Base-by-base conservation (phyloP, 2,888 invertebrate genomes). In the Luperina nickerlii region DNA sequence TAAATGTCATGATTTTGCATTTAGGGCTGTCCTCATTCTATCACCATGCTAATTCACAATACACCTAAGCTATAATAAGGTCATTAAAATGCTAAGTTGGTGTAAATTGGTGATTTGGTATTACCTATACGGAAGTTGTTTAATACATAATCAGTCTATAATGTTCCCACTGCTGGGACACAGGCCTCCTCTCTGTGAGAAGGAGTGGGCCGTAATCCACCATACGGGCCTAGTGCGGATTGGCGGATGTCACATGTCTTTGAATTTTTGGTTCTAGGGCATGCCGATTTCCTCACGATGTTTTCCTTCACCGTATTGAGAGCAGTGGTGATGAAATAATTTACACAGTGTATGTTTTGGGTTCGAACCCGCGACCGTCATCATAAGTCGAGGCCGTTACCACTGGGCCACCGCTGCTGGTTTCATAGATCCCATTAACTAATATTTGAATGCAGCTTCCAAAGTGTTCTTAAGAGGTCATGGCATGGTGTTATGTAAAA, bases 401-500 rank as follows among this genome's bases (percentile, higher is more conserved):
- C 57, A 54, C 54, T 54, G 8, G 18, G 54, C 57, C 57, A 57
- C 57, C 57, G 11, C 57, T 13, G n/a, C n/a, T n/a, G 57, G 57
- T 60, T 60, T 60, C 57, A n/a, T 27, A 15, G 18, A 57, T 32
- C 32, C 32, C 63, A 32, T n/a, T 66, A 48, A 73, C 66, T 82
- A 51, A 82, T 42, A 74, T 27, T 54, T n/a, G 66, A 85, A 48
- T 66, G 18, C 54, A 66, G 51, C 51, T 72, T 76, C 60, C 38
- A 62, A 62, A 57, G 42, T 67, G 62, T 63, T 24, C 48, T 62
- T 76, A 62, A 74, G 65, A 63, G 48, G 32, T 51, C 63, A 74
- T n/a, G 38, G 51, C 71, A 67, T 11, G 62, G 20, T 71, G 42
- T 80, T 88, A 83, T 81, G 81, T 81, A 88, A 86, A 75, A 72